phyloP scores from a whole-genome alignment of 2,797 vertebrate species.

The Choloepus didactylus region DNA sequence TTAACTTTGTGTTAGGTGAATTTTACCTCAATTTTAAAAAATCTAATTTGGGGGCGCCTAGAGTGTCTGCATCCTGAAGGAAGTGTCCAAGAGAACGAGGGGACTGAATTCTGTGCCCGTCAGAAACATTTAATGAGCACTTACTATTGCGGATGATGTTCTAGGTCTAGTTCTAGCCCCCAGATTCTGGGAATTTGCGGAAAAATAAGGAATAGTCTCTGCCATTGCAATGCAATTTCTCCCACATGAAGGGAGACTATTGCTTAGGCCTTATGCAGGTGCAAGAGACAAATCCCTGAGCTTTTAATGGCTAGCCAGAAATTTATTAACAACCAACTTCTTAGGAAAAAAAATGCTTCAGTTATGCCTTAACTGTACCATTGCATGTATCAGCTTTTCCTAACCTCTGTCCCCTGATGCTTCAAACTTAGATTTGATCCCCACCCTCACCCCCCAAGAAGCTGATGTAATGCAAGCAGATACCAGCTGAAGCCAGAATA shows the following conservation, averaged over 20 bases:
- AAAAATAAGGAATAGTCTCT: constrained; percentile 24
- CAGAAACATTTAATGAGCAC: not conserved
- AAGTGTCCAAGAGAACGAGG: not conserved
- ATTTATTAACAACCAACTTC: constrained; percentile 2
- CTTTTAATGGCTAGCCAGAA: constrained; percentile 19
- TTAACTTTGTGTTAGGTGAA: too few relatives aligned
- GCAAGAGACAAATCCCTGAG: not conserved
- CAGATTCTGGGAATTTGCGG: not conserved
- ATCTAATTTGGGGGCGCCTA: not conserved
- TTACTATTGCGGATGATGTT: not conserved
- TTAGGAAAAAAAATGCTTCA: constrained; percentile 20
- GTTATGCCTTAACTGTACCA: not conserved
- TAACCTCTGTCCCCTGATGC: constrained; percentile 67
- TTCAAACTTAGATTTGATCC: constrained; percentile 71
- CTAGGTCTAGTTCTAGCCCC: not conserved
- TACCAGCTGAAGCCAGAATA: constrained; percentile 75
- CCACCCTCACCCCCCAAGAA: not conserved
- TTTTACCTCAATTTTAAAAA: too few relatives aligned
- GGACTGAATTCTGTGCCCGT: not conserved
- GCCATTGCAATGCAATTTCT: constrained; percentile 17
- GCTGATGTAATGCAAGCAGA: constrained; percentile 77
- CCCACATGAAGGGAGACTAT: not conserved
- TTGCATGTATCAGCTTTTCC: constrained; percentile 67
- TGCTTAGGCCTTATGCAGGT: not conserved
- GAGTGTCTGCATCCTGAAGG: not conserved